Percentiles rank a stretch among this genome's conserved stretches.
Conservation (phyloP, 2,888 invertebrate genomes). For the Synanthedon andrenaeformis region DNA sequence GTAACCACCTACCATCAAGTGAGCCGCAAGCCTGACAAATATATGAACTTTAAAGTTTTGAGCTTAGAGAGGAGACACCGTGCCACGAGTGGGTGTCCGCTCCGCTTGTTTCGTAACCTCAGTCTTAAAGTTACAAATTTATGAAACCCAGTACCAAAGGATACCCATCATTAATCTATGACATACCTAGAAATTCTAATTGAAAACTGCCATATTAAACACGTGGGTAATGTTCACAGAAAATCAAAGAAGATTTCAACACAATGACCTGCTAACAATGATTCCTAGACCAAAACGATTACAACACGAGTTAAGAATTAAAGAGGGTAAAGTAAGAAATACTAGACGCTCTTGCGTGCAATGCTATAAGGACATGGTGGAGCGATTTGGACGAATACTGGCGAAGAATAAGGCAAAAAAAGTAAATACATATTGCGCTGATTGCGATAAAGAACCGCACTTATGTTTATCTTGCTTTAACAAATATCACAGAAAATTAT, state of each 20-base stretch:
- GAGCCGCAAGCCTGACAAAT: no score
- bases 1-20: no score
- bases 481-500: not conserved
- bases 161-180: no score
- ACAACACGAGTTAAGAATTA: conserved; percentile 1
- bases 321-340: not conserved
- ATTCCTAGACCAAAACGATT: not conserved
- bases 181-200: no score
- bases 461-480: conserved; percentile 10
- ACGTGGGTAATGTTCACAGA: no score
- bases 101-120: no score
- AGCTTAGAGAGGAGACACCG: no score
- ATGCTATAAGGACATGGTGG: conserved; percentile 1
- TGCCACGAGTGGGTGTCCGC: no score
- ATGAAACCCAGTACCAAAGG: no score
- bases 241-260: not conserved
- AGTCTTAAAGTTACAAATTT: no score
- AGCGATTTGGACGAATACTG: not conserved
- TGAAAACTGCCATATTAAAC: no score
- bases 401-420: conserved; percentile 4
- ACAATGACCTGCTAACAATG: not conserved
- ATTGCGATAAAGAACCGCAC: conserved; percentile 8
- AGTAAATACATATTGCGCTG: conserved; percentile 11
- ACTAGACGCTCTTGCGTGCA: conserved; percentile 1
- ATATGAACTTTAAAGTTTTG: no score